A percentile compares a stretch with the other conserved stretches of the same genome.
Conservation (phyloP, 1,140 invertebrate species). For the Penaeus vannamei region DNA sequence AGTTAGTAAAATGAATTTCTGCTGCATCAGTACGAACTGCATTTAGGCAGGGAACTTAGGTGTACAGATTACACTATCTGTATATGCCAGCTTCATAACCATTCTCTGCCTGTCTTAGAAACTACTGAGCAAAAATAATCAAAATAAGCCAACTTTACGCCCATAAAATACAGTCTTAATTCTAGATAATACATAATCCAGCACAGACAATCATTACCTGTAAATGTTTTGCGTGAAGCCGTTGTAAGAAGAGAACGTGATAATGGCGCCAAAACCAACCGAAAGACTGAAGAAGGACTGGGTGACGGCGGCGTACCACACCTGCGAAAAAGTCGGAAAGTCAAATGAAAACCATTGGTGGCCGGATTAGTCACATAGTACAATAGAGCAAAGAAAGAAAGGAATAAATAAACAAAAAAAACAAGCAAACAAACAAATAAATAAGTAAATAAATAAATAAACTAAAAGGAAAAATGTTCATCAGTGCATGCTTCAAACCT, state of each 20-base stretch:
- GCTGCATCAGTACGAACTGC: no score
- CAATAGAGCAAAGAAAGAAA: neutral
- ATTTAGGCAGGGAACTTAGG: no score
- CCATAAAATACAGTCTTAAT: no score
- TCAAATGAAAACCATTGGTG: conserved; percentile 13
- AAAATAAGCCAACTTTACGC: no score
- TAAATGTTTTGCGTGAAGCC: conserved; percentile 86
- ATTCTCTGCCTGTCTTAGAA: no score
- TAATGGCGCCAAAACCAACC: conserved; percentile 83
- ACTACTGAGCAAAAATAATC: no score
- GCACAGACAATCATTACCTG: conserved; percentile 78
- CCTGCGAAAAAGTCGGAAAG: conserved; percentile 71
- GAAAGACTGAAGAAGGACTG: conserved; percentile 89
- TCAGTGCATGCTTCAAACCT: conserved; percentile 59
- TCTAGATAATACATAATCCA: no score
- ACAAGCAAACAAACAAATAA: no score
- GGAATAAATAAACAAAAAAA: neutral
- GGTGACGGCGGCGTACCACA: conserved; percentile 89
- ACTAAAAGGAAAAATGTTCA: neutral
- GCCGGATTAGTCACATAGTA: neutral
- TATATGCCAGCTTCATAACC: no score
- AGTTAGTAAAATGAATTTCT: no score
- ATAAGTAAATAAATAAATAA: no score
- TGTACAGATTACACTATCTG: no score
- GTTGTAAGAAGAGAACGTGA: conserved; percentile 89